Evolutionary conservation across 2,888 invertebrate species (phyloP).

Genomic region (Cerceris ruficornis): DNA sequence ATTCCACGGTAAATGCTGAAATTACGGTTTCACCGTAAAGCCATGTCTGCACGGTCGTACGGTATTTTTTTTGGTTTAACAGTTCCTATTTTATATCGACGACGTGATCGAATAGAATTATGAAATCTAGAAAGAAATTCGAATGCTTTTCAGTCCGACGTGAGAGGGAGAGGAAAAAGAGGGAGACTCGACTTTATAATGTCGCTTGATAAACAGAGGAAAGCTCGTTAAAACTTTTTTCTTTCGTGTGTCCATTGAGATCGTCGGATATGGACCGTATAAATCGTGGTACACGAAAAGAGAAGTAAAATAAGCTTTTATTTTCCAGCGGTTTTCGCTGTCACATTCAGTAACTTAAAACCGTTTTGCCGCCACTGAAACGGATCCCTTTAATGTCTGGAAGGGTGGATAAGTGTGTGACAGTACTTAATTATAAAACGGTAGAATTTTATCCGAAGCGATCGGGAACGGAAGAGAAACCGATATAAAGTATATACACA

Average conservation of each 20-base stretch:
- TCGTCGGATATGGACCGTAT: not conserved
- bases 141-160: not conserved
- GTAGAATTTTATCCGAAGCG: not conserved
- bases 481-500: not conserved
- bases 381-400: not conserved
- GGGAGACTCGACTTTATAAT: not conserved
- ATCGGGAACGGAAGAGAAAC: not conserved
- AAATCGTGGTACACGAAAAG: not conserved
- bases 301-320: constrained; percentile 15
- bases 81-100: not conserved
- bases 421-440: not conserved
- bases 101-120: not conserved
- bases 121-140: not conserved
- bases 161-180: no score
- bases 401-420: not conserved
- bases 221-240: constrained; percentile 17
- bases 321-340: not conserved
- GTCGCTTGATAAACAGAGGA: not conserved
- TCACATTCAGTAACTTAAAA: not conserved
- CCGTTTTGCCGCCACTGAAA: not conserved
- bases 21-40: not conserved
- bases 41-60: not conserved
- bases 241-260: not conserved
- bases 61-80: not conserved
- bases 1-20: not conserved